phyloP scores from a whole-genome alignment of 2,888 invertebrate species.

The Drosophila kambysellisi region DNA sequence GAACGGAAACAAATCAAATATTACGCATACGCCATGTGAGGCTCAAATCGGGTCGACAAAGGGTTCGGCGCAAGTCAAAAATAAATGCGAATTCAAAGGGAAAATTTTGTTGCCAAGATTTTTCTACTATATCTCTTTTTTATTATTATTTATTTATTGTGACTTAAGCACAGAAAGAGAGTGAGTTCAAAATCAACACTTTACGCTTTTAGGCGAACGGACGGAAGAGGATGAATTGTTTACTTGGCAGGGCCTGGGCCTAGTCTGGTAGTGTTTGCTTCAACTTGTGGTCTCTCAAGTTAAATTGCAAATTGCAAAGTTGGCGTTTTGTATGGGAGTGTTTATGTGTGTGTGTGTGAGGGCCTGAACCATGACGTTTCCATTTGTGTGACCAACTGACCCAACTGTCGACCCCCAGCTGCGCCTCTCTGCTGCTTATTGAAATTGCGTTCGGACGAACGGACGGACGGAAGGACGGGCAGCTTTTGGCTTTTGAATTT shows the following conservation, averaged over 20 bases:
- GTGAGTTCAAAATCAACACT: constrained; percentile 65
- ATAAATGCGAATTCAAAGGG: constrained; percentile 47
- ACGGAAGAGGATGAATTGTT: constrained; percentile 29
- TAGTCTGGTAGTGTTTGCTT: constrained; percentile 58
- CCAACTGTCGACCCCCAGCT: constrained; percentile 62
- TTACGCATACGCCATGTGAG: constrained; percentile 57
- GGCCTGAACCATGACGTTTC: constrained; percentile 62
- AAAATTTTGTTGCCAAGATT: constrained; percentile 38
- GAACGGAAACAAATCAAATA: constrained; percentile 57
- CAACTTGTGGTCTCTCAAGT: constrained; percentile 62
- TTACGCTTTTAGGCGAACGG: background rate
- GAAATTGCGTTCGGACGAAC: constrained; percentile 50
- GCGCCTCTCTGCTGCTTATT: constrained; percentile 57
- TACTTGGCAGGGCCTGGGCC: constrained; percentile 21
- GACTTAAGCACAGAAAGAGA: constrained; percentile 20
- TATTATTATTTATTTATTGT: constrained; percentile 15
- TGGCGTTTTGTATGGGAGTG: constrained; percentile 55
- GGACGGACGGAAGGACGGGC: constrained; percentile 2
- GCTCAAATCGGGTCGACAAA: constrained; percentile 1
- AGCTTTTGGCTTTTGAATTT: constrained; percentile 66
- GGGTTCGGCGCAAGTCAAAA: constrained; percentile 21
- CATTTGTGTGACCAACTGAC: constrained; percentile 63
- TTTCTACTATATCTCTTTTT: constrained; percentile 12
- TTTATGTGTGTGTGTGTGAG: background rate
- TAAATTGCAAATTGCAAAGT: constrained; percentile 77